These are phyloP conservation scores for Pterocles orientalis DNA, from an alignment of 2,113 vertebrate genomes.

Conservation along the genomic window DNA sequence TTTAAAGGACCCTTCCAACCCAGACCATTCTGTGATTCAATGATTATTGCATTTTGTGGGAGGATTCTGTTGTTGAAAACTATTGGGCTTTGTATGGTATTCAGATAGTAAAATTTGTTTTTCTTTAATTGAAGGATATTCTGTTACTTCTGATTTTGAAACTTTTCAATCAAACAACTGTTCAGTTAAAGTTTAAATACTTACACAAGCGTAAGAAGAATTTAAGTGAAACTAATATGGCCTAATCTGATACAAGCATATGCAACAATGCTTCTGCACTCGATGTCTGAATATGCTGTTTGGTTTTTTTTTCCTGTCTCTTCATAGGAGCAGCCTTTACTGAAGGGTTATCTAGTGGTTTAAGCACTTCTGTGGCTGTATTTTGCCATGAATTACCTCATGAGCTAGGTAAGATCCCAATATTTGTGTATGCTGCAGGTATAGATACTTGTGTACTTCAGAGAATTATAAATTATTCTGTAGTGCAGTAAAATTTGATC, in stretches of 20 bases:
- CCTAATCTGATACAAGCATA: background rate
- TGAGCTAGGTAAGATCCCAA: slow-evolving; percentile 85
- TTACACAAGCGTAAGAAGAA: background rate
- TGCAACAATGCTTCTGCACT: background rate
- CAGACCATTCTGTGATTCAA: no score
- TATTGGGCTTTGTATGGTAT: background rate
- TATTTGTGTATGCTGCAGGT: background rate
- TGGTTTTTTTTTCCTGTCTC: background rate
- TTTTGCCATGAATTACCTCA: slow-evolving; percentile 98
- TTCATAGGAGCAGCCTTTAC: slow-evolving; percentile 91
- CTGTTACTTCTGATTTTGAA: background rate
- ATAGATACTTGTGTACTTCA: background rate
- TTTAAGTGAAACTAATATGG: background rate
- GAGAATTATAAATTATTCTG: background rate
- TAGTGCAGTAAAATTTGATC: background rate
- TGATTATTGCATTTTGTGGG: background rate
- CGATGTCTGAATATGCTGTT: background rate
- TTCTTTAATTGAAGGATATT: background rate
- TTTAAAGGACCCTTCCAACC: no score
- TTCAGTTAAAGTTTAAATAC: background rate
- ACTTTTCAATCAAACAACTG: background rate
- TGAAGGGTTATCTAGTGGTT: slow-evolving; percentile 92
- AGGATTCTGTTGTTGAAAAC: background rate
- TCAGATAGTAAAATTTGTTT: background rate
- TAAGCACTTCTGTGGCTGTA: slow-evolving; percentile 96